These are phyloP conservation scores for Cataglyphis rosenhaueri DNA, from an alignment of 2,888 invertebrate species.

Conservation along the genomic window DNA sequence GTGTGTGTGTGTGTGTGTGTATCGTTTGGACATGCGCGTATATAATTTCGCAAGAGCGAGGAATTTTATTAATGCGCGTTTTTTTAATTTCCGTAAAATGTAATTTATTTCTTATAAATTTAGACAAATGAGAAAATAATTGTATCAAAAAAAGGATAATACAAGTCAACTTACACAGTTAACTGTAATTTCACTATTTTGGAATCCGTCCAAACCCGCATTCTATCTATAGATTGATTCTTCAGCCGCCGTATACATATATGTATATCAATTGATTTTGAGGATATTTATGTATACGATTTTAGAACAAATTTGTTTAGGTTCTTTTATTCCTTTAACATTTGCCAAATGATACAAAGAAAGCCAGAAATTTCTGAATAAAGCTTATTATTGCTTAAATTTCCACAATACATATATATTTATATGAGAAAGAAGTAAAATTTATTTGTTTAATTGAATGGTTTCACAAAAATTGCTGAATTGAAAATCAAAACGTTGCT, in stretches of 20 bases:
- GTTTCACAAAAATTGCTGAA: neutral
- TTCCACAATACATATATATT: neutral
- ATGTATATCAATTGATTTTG: slow-evolving; percentile 1
- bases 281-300: slow-evolving; percentile 5
- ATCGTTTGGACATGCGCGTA: neutral
- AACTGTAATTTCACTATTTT: slow-evolving; percentile 81
- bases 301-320: neutral
- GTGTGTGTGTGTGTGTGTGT: neutral
- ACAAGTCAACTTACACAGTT: slow-evolving; percentile 64
- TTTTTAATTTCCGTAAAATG: neutral
- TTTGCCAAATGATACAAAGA: neutral
- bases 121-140: neutral
- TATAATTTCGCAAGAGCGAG: neutral
- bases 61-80: slow-evolving; percentile 3
- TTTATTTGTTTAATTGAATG: neutral
- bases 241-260: neutral
- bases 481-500: neutral
- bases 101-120: neutral
- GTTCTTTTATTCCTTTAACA: neutral
- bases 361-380: neutral
- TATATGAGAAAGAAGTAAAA: neutral
- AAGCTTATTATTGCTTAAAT: neutral
- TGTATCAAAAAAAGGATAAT: neutral
- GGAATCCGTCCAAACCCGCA: slow-evolving; percentile 82
- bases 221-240: slow-evolving; percentile 74